phyloP scores from a whole-genome alignment of 2,888 invertebrate species.

The Halictus ligatus region DNA sequence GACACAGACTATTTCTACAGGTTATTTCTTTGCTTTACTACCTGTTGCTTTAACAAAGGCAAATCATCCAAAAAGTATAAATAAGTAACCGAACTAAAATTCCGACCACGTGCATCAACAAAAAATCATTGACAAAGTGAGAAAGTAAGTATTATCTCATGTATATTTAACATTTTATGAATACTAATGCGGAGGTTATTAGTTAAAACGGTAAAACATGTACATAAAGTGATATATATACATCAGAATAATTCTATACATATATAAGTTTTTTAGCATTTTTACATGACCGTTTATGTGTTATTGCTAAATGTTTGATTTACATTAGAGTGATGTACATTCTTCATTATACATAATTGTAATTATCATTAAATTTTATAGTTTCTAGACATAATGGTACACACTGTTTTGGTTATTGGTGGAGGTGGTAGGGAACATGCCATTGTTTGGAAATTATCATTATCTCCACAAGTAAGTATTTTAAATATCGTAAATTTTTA shows the following conservation, averaged over 20 bases:
- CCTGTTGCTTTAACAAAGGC: constrained; percentile 42
- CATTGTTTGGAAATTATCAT: constrained; percentile 95
- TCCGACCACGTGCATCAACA: constrained; percentile 9
- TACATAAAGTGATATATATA: not conserved
- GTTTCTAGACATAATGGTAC: constrained; percentile 66
- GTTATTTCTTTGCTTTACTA: constrained; percentile 1
- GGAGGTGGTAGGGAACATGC: constrained; percentile 98
- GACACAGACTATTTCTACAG: not conserved
- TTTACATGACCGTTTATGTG: not conserved
- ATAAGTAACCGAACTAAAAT: not conserved
- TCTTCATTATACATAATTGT: not conserved
- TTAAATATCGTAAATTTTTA: constrained; percentile 14
- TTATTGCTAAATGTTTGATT: not conserved
- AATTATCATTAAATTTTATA: constrained; percentile 6
- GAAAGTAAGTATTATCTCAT: not conserved
- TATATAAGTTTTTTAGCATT: not conserved
- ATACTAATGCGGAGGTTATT: constrained; percentile 25
- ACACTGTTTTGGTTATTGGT: constrained; percentile 93
- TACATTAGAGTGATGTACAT: not conserved
- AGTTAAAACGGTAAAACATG: not conserved
- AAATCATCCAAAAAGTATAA: constrained; percentile 2
- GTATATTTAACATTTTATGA: not conserved
- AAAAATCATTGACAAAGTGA: not conserved
- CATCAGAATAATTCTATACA: not conserved
- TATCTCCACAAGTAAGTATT: constrained; percentile 87